Percentiles rank a stretch among this genome's conserved stretches.
Conservation (phyloP, 2,113 vertebrate species). For the Chaetorhynchus papuensis region DNA sequence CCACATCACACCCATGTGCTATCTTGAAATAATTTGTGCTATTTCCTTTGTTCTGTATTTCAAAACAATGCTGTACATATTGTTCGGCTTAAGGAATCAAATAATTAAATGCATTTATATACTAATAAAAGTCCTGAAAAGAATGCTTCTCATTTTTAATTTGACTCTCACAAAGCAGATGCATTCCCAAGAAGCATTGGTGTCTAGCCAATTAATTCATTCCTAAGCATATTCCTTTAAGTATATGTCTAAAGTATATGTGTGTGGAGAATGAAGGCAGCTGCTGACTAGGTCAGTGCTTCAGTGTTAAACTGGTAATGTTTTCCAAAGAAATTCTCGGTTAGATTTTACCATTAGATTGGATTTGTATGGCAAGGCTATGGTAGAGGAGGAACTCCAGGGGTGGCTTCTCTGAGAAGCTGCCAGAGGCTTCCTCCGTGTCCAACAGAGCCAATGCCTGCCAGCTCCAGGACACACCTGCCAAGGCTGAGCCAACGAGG, state of each 20-base stretch:
- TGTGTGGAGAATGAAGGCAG: neutral
- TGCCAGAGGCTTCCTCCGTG: neutral
- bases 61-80: neutral
- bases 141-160: neutral
- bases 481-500: neutral
- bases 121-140: neutral
- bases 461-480: neutral
- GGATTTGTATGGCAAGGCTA: neutral
- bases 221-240: neutral
- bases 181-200: neutral
- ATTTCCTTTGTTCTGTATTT: neutral
- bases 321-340: neutral
- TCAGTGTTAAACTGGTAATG: neutral
- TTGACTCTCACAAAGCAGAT: neutral
- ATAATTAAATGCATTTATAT: neutral
- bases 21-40: neutral
- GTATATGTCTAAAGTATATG: neutral
- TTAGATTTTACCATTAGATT: neutral
- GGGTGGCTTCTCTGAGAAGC: neutral
- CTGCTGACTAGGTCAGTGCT: neutral
- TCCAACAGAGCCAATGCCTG: neutral
- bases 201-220: neutral
- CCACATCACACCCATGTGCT: neutral
- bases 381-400: fast-evolving
- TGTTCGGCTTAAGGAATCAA: neutral